A percentile compares a stretch with the other conserved stretches of the same genome.
phyloP scores from a whole-genome alignment of 2,888 invertebrate species.

The Acanthosepion esculentum region DNA sequence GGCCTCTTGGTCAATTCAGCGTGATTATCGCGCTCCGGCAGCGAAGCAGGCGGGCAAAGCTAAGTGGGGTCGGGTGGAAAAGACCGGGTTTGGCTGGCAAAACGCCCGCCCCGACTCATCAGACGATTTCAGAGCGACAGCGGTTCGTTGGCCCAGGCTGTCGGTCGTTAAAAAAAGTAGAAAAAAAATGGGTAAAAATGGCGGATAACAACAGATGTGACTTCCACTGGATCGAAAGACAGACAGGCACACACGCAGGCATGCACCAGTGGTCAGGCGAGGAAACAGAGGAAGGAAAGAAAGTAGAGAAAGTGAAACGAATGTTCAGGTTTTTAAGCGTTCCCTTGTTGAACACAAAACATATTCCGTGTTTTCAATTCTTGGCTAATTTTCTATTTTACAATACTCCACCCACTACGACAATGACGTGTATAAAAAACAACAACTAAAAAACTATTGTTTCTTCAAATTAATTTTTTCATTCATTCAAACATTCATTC shows the following conservation, averaged over 20 bases:
- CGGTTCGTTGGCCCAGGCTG: neutral
- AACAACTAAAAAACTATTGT: too few species aligned
- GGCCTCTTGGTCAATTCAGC: constrained; percentile 8
- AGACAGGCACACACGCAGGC: neutral
- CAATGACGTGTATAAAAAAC: too few species aligned
- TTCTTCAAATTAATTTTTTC: too few species aligned
- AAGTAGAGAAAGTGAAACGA: neutral
- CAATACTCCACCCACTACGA: too few species aligned
- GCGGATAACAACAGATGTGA: neutral
- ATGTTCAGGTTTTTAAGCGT: too few species aligned
- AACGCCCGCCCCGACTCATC: neutral
- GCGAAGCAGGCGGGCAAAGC: neutral
- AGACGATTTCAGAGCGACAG: constrained; percentile 21
- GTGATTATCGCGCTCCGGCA: constrained; percentile 20
- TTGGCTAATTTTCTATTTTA: too few species aligned
- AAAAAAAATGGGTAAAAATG: neutral
- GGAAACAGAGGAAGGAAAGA: neutral
- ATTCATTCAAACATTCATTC: too few species aligned
- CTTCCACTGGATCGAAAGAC: neutral
- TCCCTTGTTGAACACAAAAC: too few species aligned
- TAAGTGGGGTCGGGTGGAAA: neutral
- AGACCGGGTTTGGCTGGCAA: neutral
- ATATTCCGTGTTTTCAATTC: too few species aligned
- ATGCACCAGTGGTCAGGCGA: neutral
- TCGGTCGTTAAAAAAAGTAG: neutral